Evolutionary conservation across 2,113 vertebrate species (phyloP).

Genomic region (Corydoras sp.): DNA sequence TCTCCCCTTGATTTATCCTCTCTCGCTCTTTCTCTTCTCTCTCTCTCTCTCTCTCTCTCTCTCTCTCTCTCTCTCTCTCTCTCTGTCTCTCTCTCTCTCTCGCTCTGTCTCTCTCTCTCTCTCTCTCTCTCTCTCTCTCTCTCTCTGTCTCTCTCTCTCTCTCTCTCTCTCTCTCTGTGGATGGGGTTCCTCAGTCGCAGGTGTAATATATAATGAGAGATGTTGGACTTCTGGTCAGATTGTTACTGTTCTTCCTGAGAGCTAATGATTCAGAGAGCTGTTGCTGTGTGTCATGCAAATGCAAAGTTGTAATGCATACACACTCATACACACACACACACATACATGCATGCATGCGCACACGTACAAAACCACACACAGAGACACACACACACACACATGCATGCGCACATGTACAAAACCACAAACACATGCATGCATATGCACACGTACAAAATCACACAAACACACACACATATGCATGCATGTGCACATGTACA

Average conservation of each 20-base stretch:
- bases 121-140: neutral
- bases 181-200: constrained; percentile 12
- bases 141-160: constrained; percentile 1
- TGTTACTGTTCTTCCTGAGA: constrained; percentile 38
- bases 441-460: constrained; percentile 13
- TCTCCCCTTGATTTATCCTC: no score
- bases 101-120: constrained; percentile 1
- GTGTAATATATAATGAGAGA: constrained; percentile 17
- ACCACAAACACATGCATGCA: no score
- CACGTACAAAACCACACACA: no score
- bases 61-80: neutral
- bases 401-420: constrained; percentile 26
- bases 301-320: constrained; percentile 34
- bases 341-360: no score
- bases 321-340: no score
- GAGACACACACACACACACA: constrained; percentile 34
- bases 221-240: constrained; percentile 27
- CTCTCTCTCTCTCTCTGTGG: constrained; percentile 1
- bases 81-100: neutral
- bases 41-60: no score
- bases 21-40: no score
- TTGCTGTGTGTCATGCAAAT: constrained; percentile 39
- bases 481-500: no score
- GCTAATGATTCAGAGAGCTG: constrained; percentile 33
- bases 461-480: constrained; percentile 12